Evolutionary conservation across 2,888 invertebrate species (phyloP), one percentile per base, ranked within the genome.

Genomic region (Trichogramma evanescens): DNA sequence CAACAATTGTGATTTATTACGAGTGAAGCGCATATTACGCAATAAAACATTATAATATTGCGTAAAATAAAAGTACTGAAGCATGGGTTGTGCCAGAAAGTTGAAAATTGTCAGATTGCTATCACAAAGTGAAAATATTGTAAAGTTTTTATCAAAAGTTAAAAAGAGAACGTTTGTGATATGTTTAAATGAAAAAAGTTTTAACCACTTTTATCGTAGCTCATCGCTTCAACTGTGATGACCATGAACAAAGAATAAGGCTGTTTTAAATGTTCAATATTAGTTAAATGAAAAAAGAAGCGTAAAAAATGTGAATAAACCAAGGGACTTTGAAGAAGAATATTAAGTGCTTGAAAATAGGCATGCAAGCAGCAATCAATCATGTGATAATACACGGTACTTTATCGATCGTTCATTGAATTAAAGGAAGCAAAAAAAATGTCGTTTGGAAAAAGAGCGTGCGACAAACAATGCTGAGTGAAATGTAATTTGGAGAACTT

Each of bases 361-460:
- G 62, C 26, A 26, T 26, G 64, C 67, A 72, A 69, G 69, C 72
- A 72, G 72, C 73, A 73, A 75, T 75, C 72, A 74, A 75, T 67
- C 71, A 73, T 75, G 72, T 76, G 75, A 76, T 76, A 75, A 74
- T 68, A 67, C 66, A 66, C 68, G 26, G 26, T 26, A 26, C 26
- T 26, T 26, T 26, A 26, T 26, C 26, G 26, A 26, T 26, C 26
- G 26, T 26, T 26, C 26, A 26, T 26, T 26, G 26, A 26, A 26
- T 26, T 26, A 26, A 26, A 26, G 26, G 26, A 26, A 26, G 26
- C 2, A 26, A 26, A 26, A 26, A 26, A 26, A 26, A 26, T 26
- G 26, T 45, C 45, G 45, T 45, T 57, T 52, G 49, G 49, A 49
- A 59, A 63, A 50, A 56, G 49, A 58, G 45, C 57, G 50, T 50